phyloP scores from a whole-genome alignment of 2,888 invertebrate genomes.

The Aphidoletes aphidimyza region DNA sequence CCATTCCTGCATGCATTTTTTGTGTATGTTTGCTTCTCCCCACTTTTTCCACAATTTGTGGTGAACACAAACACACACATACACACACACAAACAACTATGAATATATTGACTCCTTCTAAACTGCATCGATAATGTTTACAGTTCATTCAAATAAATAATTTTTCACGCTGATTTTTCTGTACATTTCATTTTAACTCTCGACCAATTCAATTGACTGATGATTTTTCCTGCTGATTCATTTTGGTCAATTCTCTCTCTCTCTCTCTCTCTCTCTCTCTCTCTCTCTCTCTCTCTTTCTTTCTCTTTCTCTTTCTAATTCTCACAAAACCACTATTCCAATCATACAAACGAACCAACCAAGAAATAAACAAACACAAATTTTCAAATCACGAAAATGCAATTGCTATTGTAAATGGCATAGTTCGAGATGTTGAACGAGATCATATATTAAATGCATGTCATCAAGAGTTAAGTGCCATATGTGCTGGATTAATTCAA shows the following conservation, averaged over 20 bases:
- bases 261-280: too few relatives aligned
- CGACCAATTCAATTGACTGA: too few relatives aligned
- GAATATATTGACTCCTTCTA: background rate
- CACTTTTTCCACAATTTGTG: background rate
- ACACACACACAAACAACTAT: background rate
- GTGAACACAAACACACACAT: background rate
- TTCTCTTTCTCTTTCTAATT: too few relatives aligned
- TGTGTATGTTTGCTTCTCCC: background rate
- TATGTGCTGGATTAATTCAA: constrained; percentile 32
- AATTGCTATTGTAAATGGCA: background rate
- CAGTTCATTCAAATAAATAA: constrained; percentile 10
- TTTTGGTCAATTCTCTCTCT: too few relatives aligned
- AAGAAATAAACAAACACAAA: background rate
- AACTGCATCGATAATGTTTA: constrained; percentile 1
- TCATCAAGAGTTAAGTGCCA: constrained; percentile 42
- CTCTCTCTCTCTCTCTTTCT: too few relatives aligned
- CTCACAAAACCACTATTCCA: background rate
- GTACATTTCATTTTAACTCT: too few relatives aligned
- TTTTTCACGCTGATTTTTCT: constrained; percentile 23
- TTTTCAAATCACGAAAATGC: constrained; percentile 6
- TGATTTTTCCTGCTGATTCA: too few relatives aligned
- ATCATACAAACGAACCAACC: background rate
- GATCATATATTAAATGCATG: constrained; percentile 42
- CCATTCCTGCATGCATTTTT: background rate
- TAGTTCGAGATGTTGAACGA: background rate